Evolutionary conservation across 2,113 vertebrate genomes (phyloP).

Genomic region (Alethe diademata): DNA sequence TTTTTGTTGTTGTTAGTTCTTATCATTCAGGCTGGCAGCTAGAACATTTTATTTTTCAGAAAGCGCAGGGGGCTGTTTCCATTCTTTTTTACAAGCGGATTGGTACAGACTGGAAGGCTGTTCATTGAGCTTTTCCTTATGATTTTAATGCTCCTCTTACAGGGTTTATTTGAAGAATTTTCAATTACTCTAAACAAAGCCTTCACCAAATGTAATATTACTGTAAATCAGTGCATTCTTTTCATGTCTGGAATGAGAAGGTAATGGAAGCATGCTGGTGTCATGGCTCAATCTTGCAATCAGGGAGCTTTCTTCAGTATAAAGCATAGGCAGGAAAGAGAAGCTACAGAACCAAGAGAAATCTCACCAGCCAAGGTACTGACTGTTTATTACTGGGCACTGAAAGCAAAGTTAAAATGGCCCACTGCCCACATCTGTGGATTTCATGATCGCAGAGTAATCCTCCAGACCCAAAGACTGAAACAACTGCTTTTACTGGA

Average conservation of each 20-base stretch:
- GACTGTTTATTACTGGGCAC: neutral
- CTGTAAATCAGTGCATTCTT: neutral
- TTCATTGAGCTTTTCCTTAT: neutral
- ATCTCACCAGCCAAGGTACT: neutral
- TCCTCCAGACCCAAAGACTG: neutral
- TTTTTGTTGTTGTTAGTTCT: neutral
- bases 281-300: neutral
- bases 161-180: neutral
- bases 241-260: neutral
- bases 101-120: neutral
- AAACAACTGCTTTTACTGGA: neutral
- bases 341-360: neutral
- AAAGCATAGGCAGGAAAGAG: neutral
- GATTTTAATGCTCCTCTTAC: neutral
- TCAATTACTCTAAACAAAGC: constrained; percentile 15
- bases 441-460: neutral
- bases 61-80: neutral
- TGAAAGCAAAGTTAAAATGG: neutral
- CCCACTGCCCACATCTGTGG: neutral
- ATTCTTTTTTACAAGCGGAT: neutral
- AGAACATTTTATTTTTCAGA: neutral
- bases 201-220: neutral
- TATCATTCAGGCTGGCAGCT: neutral
- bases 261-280: neutral
- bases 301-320: neutral